Conservation (phyloP, 2,113 vertebrate genomes). For the Tylochromis polylepis region DNA sequence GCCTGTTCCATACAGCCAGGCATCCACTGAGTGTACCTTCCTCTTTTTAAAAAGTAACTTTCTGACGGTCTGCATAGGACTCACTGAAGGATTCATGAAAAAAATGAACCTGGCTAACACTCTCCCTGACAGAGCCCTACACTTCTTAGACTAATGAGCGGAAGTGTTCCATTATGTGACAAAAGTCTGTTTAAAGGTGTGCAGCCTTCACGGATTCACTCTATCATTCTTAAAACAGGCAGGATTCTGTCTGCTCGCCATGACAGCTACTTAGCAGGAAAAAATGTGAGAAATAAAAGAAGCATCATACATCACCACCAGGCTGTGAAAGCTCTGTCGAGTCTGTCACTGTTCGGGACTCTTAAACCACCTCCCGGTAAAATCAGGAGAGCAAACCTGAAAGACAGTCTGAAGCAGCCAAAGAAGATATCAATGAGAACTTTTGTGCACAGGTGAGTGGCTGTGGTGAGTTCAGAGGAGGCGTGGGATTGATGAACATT, state of each 20-base stretch:
- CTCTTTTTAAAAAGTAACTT: background rate
- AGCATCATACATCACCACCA: background rate
- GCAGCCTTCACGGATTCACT: background rate
- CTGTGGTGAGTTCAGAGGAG: background rate
- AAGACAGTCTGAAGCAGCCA: background rate
- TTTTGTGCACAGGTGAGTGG: background rate
- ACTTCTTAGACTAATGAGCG: background rate
- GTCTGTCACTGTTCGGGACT: background rate
- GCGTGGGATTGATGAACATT: background rate
- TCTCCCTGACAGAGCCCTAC: accelerated
- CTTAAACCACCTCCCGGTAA: background rate
- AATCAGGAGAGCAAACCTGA: background rate
- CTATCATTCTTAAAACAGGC: background rate
- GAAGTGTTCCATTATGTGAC: background rate
- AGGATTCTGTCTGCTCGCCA: background rate
- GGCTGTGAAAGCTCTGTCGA: background rate
- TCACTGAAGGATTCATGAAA: too few relatives aligned
- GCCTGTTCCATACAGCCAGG: too few relatives aligned
- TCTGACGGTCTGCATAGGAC: accelerated
- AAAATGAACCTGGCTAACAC: accelerated
- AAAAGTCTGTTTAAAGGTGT: background rate
- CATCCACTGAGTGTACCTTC: background rate
- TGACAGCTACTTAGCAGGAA: background rate
- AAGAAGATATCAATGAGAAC: background rate
- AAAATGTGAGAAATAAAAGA: background rate